These are phyloP conservation scores for Hedya salicella DNA, from an alignment of 2,888 invertebrate genomes.

Conservation along the genomic window DNA sequence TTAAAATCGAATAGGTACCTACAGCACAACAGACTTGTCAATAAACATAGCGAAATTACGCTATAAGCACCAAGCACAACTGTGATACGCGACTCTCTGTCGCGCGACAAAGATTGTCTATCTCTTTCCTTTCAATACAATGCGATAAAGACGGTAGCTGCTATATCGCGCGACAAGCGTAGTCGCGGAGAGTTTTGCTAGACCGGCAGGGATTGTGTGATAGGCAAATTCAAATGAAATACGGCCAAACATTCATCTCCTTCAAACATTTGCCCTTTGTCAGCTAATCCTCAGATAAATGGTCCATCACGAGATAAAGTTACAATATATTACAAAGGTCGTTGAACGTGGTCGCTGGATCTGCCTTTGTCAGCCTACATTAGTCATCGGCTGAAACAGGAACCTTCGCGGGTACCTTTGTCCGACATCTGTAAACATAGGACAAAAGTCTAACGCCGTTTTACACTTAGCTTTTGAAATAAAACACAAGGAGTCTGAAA, in stretches of 20 bases:
- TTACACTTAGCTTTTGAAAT: constrained; percentile 8
- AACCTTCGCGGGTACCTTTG: constrained; percentile 21
- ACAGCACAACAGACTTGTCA: no score
- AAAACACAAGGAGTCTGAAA: constrained; percentile 9
- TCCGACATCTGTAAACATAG: constrained; percentile 11
- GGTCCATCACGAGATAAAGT: neutral
- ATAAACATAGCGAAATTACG: no score
- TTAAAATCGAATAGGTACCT: no score
- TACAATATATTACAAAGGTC: constrained; percentile 24
- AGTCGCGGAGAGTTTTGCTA: no score
- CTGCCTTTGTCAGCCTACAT: constrained; percentile 25
- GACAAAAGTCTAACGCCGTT: constrained; percentile 22
- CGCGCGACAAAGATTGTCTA: no score
- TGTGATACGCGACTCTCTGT: no score
- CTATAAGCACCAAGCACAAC: no score
- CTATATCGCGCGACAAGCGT: no score
- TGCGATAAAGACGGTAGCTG: no score
- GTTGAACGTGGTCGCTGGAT: constrained; percentile 9
- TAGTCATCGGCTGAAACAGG: constrained; percentile 31
- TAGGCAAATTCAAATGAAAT: neutral
- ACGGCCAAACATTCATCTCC: neutral
- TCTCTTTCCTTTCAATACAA: no score
- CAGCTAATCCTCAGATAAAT: constrained; percentile 16
- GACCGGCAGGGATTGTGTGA: neutral
- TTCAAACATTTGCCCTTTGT: neutral